These are phyloP conservation scores for Phrynosoma blainvillii DNA, from an alignment of 2,113 vertebrate species.

Conservation along the genomic window DNA sequence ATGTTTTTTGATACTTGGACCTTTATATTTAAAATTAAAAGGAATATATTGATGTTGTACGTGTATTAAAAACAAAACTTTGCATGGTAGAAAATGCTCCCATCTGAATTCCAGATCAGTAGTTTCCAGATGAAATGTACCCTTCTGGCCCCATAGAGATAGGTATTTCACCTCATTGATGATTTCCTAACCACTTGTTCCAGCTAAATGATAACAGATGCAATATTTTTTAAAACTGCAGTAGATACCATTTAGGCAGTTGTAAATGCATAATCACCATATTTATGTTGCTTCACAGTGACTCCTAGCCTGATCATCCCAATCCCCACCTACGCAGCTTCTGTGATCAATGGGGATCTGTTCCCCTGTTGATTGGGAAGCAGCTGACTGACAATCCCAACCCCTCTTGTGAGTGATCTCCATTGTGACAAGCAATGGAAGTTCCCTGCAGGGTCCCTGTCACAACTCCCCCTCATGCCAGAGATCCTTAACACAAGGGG, in stretches of 20 bases:
- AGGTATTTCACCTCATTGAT: neutral
- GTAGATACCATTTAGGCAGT: neutral
- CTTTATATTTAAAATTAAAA: neutral
- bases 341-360: too few species aligned
- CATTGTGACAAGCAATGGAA: too few species aligned
- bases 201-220: neutral
- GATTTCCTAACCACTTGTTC: neutral
- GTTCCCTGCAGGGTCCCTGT: too few species aligned
- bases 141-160: neutral
- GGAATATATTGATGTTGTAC: rapidly evolving
- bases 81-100: neutral
- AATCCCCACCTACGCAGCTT: too few species aligned
- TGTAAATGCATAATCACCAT: neutral
- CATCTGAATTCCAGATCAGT: neutral
- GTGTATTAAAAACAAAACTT: neutral
- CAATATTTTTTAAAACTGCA: neutral
- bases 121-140: too few species aligned
- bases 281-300: neutral
- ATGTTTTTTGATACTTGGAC: neutral
- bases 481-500: too few species aligned
- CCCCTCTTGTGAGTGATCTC: too few species aligned
- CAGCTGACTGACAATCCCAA: too few species aligned
- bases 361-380: too few species aligned
- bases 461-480: too few species aligned
- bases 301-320: too few species aligned